Percentiles rank a stretch among this genome's conserved stretches.
phyloP scores from a whole-genome alignment of 2,113 vertebrate species.

The Phrynocephalus versicolor region DNA sequence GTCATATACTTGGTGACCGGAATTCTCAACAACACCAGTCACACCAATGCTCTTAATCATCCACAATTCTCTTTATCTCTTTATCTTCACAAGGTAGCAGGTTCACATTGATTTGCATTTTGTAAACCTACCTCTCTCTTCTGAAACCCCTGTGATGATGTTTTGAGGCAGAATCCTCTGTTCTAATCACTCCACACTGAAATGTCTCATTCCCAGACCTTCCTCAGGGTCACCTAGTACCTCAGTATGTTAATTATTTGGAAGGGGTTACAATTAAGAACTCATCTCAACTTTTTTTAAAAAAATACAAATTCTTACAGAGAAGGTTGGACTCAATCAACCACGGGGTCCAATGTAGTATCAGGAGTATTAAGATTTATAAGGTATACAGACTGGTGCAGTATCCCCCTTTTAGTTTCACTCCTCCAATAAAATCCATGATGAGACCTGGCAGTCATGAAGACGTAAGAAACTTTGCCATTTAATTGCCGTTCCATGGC shows the following conservation, averaged over 20 bases:
- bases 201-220: background rate
- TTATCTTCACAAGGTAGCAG: too few species aligned
- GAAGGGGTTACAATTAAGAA: background rate
- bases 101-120: background rate
- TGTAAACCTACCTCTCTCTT: background rate
- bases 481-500: background rate
- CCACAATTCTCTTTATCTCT: background rate
- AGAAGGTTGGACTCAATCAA: too few species aligned
- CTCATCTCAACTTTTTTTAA: background rate
- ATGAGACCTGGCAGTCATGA: background rate
- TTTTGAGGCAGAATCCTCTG: background rate
- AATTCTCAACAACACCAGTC: background rate
- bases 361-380: background rate
- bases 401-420: background rate
- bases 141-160: background rate
- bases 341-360: background rate
- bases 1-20: background rate
- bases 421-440: background rate
- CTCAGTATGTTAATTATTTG: background rate
- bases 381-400: background rate
- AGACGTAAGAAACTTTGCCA: background rate
- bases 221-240: background rate
- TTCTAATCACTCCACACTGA: background rate
- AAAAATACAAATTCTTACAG: background rate
- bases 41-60: background rate